These are phyloP conservation scores for Drosophila suzukii DNA, from an alignment of 1,140 invertebrate species.

Conservation along the genomic window DNA sequence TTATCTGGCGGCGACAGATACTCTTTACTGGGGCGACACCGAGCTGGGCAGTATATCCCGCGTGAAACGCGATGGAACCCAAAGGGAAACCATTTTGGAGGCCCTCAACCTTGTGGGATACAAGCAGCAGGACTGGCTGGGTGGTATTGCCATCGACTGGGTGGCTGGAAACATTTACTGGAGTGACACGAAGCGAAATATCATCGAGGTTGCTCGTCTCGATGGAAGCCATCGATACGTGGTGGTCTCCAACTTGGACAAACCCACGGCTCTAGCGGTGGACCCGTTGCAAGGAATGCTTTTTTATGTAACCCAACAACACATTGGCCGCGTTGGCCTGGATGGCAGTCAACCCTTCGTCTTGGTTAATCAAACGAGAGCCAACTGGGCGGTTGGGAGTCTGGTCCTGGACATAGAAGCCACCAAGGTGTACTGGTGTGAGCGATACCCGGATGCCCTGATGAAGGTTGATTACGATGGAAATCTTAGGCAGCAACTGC, in stretches of 20 bases:
- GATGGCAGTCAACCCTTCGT: conserved; percentile 88
- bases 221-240: conserved; percentile 93
- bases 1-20: conserved; percentile 89
- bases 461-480: conserved; percentile 92
- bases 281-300: conserved; percentile 88
- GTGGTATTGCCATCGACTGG: conserved; percentile 92
- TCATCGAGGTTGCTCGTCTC: conserved; percentile 93
- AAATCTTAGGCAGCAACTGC: conserved; percentile 87
- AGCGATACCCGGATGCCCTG: conserved; percentile 91
- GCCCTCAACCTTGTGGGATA: conserved; percentile 85
- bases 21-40: conserved; percentile 92
- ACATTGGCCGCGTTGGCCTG: conserved; percentile 91
- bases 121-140: conserved; percentile 80
- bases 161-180: conserved; percentile 95
- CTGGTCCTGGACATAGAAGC: conserved; percentile 91
- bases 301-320: conserved; percentile 93
- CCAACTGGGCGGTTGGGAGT: conserved; percentile 86
- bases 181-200: conserved; percentile 93
- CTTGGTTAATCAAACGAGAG: conserved; percentile 85
- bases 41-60: conserved; percentile 90
- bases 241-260: conserved; percentile 89
- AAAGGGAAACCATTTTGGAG: conserved; percentile 86
- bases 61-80: conserved; percentile 91
- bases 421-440: conserved; percentile 95
- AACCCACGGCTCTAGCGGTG: conserved; percentile 88